Base-by-base conservation (phyloP, 2,888 invertebrate genomes). In the Ophion costatus region DNA sequence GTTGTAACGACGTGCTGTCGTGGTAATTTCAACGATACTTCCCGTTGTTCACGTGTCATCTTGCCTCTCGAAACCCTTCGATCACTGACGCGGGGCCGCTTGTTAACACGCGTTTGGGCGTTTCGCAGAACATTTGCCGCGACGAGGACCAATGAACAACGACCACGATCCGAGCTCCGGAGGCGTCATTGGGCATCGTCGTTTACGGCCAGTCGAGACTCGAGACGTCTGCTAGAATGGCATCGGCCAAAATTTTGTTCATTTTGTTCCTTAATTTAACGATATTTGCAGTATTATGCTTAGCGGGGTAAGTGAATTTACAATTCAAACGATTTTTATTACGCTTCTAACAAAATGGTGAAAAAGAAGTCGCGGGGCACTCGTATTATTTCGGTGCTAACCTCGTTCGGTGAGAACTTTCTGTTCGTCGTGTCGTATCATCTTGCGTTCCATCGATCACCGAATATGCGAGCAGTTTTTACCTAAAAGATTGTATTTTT, bases 141-240 rank as follows among this genome's bases (percentile, higher is more conserved):
- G 51, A 20, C 59, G 59, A 9, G 20, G 81, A 86, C 93, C 93
- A 93, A 93, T 93, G 89, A 89, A 80, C 73, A 83, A 61, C 87
- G 82, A 89, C 91, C 93, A 93, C 93, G 93, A 92, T 89, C 90
- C 70, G 88, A 89, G 87, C 80, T 76, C 75, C 45, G 73, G 74
- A 69, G 67, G 71, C 75, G 76, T 88, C 75, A n/a, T 76, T 20
- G 17, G 33, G 42, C 42, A 45, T 67, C 20, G 63, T 51, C 57
- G 42, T 67, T 59, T 70, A 71, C 66, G 57, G 64, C 11, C 22
- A 75, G 38, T 77, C 42, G 24, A 14, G 22, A 56, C 82, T 85
- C 87, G 85, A 88, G 92, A 93, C 92, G 91, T 92, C 93, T 92
- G 92, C 92, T 92, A 92, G 89, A 86, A 93, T 93, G 93, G 92